phyloP scores from a whole-genome alignment of 2,888 invertebrate genomes.

The Diogma glabrata region DNA sequence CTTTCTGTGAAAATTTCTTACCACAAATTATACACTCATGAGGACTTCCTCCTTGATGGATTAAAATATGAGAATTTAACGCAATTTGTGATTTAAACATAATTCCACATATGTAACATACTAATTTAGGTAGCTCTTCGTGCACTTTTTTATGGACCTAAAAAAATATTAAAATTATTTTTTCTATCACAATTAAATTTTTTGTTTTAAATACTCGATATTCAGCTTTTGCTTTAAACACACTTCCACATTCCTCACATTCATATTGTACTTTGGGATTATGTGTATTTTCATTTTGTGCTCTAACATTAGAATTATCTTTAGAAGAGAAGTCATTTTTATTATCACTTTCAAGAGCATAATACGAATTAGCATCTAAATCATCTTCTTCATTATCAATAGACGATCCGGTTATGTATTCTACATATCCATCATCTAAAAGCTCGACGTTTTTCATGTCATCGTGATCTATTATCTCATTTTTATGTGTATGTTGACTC shows the following conservation, averaged over 20 bases:
- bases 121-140: conserved; percentile 4
- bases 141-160: conserved; percentile 12
- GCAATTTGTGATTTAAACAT: conserved; percentile 40
- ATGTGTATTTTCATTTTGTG: neutral
- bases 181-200: neutral
- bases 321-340: neutral
- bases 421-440: neutral
- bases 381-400: neutral
- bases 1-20: conserved; percentile 44
- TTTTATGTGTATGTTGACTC: conserved; percentile 5
- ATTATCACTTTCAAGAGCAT: neutral
- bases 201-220: conserved; percentile 3
- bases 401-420: neutral
- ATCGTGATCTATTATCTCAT: neutral
- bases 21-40: conserved; percentile 39
- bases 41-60: conserved; percentile 40
- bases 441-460: neutral
- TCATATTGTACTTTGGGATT: neutral
- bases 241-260: conserved; percentile 15
- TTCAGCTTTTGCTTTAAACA: conserved; percentile 12
- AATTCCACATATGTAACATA: conserved; percentile 40
- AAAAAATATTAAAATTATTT: neutral
- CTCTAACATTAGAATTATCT: neutral
- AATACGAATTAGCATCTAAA: neutral
- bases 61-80: conserved; percentile 39